These are phyloP conservation scores for Limnephilus rhombicus DNA, from an alignment of 2,888 invertebrate genomes.

Conservation along the genomic window DNA sequence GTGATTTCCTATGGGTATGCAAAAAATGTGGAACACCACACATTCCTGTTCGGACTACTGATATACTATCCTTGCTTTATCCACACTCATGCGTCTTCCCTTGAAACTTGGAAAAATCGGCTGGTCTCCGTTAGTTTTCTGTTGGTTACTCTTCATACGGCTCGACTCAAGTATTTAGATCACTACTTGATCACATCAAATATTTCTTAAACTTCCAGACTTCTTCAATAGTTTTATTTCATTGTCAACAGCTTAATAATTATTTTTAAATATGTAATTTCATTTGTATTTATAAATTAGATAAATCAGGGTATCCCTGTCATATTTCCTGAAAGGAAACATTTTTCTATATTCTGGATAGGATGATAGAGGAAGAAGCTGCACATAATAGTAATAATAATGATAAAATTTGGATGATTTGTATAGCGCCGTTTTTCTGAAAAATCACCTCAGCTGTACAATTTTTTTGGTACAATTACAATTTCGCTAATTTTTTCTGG, in stretches of 20 bases:
- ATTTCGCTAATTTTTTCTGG: neutral
- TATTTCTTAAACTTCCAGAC: neutral
- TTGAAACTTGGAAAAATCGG: neutral
- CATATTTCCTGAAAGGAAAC: neutral
- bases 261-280: neutral
- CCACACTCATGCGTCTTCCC: neutral
- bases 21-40: neutral
- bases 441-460: too few relatives aligned
- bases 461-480: neutral
- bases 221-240: neutral
- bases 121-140: too few relatives aligned
- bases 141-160: neutral
- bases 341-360: too few relatives aligned
- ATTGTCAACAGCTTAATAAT: neutral
- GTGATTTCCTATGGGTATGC: neutral
- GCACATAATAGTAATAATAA: neutral
- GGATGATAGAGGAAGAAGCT: neutral
- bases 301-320: too few relatives aligned
- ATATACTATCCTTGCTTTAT: neutral
- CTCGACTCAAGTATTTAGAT: neutral
- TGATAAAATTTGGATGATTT: too few relatives aligned
- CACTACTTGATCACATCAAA: neutral
- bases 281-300: too few relatives aligned
- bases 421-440: too few relatives aligned
- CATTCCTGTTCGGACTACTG: neutral